Percentiles rank a stretch among this genome's conserved stretches.
phyloP scores from a whole-genome alignment of 2,113 vertebrate species.

The Cheirogaleus medius region DNA sequence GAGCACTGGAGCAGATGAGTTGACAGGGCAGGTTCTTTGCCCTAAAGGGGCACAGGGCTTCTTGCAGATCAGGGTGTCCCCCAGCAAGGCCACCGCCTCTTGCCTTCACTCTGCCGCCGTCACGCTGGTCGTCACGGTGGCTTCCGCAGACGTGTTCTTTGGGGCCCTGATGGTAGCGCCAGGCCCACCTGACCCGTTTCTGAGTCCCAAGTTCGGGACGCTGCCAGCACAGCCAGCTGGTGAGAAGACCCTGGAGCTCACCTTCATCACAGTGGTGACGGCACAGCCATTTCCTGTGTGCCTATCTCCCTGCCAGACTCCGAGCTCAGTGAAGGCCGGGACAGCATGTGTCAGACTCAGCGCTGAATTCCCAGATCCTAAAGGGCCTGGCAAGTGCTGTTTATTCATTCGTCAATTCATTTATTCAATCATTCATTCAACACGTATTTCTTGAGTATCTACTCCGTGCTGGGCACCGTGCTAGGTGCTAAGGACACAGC shows the following conservation, averaged over 20 bases:
- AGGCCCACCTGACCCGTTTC: background rate
- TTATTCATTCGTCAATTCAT: background rate
- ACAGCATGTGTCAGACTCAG: background rate
- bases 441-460: background rate
- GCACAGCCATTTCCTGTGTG: background rate
- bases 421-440: background rate
- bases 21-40: background rate
- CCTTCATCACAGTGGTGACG: accelerated
- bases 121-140: accelerated
- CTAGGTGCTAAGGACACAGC: background rate
- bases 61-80: accelerated
- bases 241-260: background rate
- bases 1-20: background rate
- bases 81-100: accelerated
- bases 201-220: accelerated
- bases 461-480: accelerated
- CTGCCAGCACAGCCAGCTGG: background rate
- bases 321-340: background rate
- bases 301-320: background rate
- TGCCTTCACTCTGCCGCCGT: background rate
- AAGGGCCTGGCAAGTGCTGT: background rate
- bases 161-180: background rate
- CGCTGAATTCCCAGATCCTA: background rate
- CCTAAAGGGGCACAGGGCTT: background rate
- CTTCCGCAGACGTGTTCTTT: background rate